Evolutionary conservation across 2,888 invertebrate genomes (phyloP), one percentile per base, ranked within the genome.

Genomic region (Pandemis cinnamomeana): DNA sequence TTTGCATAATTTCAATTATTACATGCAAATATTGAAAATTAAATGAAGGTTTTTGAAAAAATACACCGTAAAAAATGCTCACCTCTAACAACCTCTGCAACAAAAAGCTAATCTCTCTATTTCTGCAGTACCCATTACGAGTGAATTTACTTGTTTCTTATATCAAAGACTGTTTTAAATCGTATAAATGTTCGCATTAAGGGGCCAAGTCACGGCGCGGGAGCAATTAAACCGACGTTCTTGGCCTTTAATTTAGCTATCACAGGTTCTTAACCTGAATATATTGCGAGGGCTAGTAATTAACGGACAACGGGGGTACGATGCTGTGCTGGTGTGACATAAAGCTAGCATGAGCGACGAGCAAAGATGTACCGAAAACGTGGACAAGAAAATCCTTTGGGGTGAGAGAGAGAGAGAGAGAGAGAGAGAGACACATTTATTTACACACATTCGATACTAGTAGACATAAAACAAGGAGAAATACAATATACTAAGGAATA

Each of bases 181-280:
- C 27, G 64, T 48, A 64, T 48, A 48, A 64, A 67, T 55, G 67
- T 41, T 55, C 53, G 42, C 67, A 80, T 85, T 82, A 82, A 81
- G 79, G 78, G 75, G 69, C 72, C 79, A 76, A 86, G 86, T 86
- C 87, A 86, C 87, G 85, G 86, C 81, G 80, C 75, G 71, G 67
- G 71, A 78, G 86, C 86, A 90, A 89, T 90, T 89, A 90, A 88
- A 84, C 75, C 83, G 80, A 84, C 85, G 81, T 84, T 83, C 81
- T 82, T 81, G 82, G 82, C 83, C 88, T 89, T 87, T 90, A 87
- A 91, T 91, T 91, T 87, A 87, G 87, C 87, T 86, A 89, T 90
- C 89, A 85, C 83, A 82, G 84, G 85, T 85, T 86, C 87, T 88
- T 89, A 86, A 84, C 85, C 83, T 85, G 83, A 88, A 89, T 90